These are phyloP conservation scores for Microcebus tavaratra DNA, from an alignment of 2,113 vertebrate species.

Conservation along the genomic window DNA sequence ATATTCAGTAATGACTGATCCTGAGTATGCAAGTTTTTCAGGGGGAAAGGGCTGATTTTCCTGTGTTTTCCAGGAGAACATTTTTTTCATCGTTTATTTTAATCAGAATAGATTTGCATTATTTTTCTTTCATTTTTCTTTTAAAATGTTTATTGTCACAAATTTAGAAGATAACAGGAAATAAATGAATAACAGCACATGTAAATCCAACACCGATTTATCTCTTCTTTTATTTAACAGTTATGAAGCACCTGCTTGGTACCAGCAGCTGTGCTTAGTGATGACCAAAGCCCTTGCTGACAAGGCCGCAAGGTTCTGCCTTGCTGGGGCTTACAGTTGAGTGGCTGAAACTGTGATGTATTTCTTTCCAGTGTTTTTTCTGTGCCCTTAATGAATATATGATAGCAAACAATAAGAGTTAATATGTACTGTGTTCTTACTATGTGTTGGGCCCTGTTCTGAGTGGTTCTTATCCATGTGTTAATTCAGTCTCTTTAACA, in stretches of 20 bases:
- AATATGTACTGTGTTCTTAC: not conserved
- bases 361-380: not conserved
- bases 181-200: not conserved
- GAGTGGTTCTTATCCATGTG: not conserved
- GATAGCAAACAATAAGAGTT: not conserved
- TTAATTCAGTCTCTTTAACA: not conserved
- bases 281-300: not conserved
- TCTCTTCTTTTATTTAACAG: not conserved
- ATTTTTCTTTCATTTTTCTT: not conserved
- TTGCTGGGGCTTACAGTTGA: not conserved
- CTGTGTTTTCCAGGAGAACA: not conserved
- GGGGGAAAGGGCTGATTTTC: not conserved
- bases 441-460: not conserved
- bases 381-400: not conserved
- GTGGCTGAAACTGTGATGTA: not conserved
- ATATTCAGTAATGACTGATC: not conserved
- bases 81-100: constrained; percentile 36
- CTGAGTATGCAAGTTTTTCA: not conserved
- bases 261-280: not conserved
- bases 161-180: not conserved
- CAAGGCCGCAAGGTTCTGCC: not conserved
- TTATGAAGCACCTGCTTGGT: not conserved
- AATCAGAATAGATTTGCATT: not conserved
- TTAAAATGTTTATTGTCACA: not conserved
- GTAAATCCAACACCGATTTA: not conserved